Percentiles rank a stretch among this genome's conserved stretches.
Evolutionary conservation across 2,113 vertebrate genomes (phyloP).

Genomic region (Carollia perspicillata): DNA sequence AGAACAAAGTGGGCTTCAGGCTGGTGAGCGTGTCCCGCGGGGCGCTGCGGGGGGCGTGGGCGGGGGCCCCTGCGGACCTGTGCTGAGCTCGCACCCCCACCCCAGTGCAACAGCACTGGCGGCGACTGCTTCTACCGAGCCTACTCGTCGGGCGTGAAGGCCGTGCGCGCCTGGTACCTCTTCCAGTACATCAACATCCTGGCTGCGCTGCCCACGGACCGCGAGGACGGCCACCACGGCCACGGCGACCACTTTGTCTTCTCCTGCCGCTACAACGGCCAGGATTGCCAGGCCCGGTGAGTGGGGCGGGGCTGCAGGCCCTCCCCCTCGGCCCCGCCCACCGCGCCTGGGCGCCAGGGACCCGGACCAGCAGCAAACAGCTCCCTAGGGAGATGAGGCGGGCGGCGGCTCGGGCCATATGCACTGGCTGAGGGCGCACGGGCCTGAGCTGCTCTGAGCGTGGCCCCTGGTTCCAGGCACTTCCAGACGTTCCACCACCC

Average conservation of each 20-base stretch:
- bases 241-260: slow-evolving; percentile 65
- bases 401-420: fast-evolving
- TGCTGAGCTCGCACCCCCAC: background rate
- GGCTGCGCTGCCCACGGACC: slow-evolving; percentile 42
- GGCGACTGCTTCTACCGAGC: slow-evolving; percentile 74
- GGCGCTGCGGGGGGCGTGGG: fast-evolving
- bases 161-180: slow-evolving; percentile 77
- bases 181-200: slow-evolving; percentile 81
- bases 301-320: background rate
- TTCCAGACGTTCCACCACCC: slow-evolving; percentile 76
- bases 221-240: background rate
- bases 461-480: slow-evolving; percentile 64
- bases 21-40: slow-evolving; percentile 71
- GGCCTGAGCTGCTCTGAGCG: background rate
- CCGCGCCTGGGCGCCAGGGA: background rate
- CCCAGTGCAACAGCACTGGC: slow-evolving; percentile 76
- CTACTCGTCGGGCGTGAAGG: slow-evolving; percentile 63
- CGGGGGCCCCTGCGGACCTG: fast-evolving
- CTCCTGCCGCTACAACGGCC: slow-evolving; percentile 71
- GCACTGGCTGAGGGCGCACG: background rate
- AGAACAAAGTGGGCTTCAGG: slow-evolving; percentile 73
- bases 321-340: too few relatives aligned
- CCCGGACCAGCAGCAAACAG: background rate
- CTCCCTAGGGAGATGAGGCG: background rate
- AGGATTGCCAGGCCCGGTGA: slow-evolving; percentile 63